These are phyloP conservation scores for Calameuta filiformis DNA, from an alignment of 2,888 invertebrate genomes.

Conservation along the genomic window DNA sequence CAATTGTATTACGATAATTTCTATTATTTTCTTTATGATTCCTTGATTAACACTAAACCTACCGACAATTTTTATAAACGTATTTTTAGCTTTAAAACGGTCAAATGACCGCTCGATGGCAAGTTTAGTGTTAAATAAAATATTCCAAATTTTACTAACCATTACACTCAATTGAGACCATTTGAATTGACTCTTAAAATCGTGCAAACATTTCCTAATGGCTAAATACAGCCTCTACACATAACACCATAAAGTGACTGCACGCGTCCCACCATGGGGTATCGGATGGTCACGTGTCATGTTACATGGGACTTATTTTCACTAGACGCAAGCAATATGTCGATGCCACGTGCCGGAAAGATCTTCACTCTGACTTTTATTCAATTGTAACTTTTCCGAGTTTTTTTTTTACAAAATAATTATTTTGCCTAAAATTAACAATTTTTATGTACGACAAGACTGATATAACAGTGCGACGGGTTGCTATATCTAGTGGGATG, in stretches of 20 bases:
- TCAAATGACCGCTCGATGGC: no score
- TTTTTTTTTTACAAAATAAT: no score
- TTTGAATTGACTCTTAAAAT: constrained; percentile 46
- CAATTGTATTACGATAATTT: neutral
- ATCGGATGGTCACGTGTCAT: constrained; percentile 58
- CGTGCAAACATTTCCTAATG: constrained; percentile 55
- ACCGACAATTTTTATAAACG: no score
- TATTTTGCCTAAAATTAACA: neutral
- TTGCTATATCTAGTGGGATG: neutral
- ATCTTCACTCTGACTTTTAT: constrained; percentile 1
- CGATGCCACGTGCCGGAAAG: constrained; percentile 50
- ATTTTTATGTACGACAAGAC: neutral
- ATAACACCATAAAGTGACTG: neutral
- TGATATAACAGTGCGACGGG: neutral
- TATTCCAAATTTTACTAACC: neutral
- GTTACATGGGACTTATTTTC: constrained; percentile 52
- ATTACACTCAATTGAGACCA: neutral
- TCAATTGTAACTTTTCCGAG: neutral
- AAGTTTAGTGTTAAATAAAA: no score
- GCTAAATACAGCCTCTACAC: constrained; percentile 43
- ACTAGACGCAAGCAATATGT: constrained; percentile 56
- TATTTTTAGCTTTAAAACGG: no score
- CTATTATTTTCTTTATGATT: neutral
- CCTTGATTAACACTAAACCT: no score
- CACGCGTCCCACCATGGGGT: constrained; percentile 33